A percentile compares a stretch with the other conserved stretches of the same genome.
Evolutionary conservation across 2,113 vertebrate species (phyloP).

Genomic region (Oryzias woworae): DNA sequence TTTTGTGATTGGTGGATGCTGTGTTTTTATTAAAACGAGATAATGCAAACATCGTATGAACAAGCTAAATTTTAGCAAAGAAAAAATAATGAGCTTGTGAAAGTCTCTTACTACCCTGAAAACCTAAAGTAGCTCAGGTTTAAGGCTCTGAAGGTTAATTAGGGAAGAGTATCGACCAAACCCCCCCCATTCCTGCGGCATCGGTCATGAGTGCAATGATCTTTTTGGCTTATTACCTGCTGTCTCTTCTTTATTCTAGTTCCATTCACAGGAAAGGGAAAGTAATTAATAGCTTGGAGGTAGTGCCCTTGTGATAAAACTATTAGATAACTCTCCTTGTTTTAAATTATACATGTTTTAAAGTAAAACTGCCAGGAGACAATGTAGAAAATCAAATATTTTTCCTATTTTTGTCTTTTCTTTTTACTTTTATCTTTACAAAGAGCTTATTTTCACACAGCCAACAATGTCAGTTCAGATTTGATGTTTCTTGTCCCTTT

Average conservation of each 20-base stretch:
- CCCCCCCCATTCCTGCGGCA: constrained; percentile 12
- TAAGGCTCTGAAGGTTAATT: constrained; percentile 41
- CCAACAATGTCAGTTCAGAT: constrained; percentile 52
- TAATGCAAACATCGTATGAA: too few species aligned
- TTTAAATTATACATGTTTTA: constrained; percentile 20
- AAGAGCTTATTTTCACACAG: constrained; percentile 6
- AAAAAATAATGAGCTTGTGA: too few species aligned
- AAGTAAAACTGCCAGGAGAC: neutral
- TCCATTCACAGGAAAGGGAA: constrained; percentile 4
- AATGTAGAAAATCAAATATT: neutral
- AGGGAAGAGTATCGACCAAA: constrained; percentile 22
- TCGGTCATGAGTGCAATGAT: constrained; percentile 23
- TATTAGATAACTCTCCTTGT: neutral
- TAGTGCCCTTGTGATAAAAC: too few species aligned
- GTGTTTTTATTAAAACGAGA: too few species aligned
- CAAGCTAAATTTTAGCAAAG: too few species aligned
- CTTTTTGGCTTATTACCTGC: constrained; percentile 35
- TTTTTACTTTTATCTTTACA: constrained; percentile 14
- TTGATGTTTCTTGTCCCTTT: constrained; percentile 32
- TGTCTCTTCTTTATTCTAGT: constrained; percentile 31
- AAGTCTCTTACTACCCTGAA: too few species aligned
- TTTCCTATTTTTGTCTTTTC: constrained; percentile 3
- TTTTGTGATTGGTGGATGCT: too few species aligned
- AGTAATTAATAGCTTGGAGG: constrained; percentile 9
- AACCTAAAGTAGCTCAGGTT: too few species aligned